Base-by-base conservation (phyloP, 2,888 invertebrate species). In the Baronia brevicornis region DNA sequence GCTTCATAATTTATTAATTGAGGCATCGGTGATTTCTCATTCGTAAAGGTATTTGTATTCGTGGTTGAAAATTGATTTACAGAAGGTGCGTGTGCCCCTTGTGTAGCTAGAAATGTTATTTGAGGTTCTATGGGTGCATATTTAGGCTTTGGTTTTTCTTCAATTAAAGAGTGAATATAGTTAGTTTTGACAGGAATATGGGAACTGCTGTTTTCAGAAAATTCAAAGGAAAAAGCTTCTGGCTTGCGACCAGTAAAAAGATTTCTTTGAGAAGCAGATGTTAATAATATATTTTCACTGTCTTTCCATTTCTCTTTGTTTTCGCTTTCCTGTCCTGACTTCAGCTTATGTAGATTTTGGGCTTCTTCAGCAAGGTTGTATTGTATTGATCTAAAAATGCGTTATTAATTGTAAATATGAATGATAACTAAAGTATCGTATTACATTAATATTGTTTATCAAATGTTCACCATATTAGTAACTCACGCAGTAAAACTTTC, bases 361-460 rank as follows among this genome's bases (percentile, higher is more conserved):
- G 79, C 70, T 57, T 85, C 85, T 58, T 84, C 84, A 1, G 84
- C 84, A 39, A 85, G 55, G 43, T 85, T 85, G 36, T 78, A 78
- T 36, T 85, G 84, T 18, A 85, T 63, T 15, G 85, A 64, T 46
- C 85, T 85, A 41, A 30, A 57, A 55, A 23, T 35, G 21, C 20
- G 42, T 24, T 23, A 30, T 10, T 20, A 18, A 5, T 5, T 15
- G 15, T 21, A 23, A 25, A 26, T 17, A 25, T 22, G n/a, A n/a
- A n/a, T 30, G 14, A 17, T 12, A 22, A 11, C 2, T 7, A 11
- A 28, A 17, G 19, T 6, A 9, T 25, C 5, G 3, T n/a, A 5
- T 10, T 12, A n/a, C 10, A 28, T 19, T 11, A 8, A n/a, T 12
- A 20, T 31, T n/a, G n/a, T n/a, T n/a, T n/a, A n/a, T n/a, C n/a